Percentiles rank a stretch among this genome's conserved stretches.
phyloP scores from a whole-genome alignment of 2,888 invertebrate species.

The Trisateles emortualis region DNA sequence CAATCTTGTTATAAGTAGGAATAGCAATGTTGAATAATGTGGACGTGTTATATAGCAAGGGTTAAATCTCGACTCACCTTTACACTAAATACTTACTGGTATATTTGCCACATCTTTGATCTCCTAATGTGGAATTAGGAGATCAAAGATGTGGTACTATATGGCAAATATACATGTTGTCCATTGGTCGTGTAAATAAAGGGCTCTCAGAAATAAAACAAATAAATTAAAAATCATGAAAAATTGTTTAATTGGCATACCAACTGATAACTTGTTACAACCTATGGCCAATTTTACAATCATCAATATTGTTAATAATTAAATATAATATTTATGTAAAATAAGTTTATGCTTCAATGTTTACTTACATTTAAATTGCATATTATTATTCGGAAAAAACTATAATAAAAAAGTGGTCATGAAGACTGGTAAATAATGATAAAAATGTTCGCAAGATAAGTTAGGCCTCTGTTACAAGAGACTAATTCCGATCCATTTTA shows the following conservation, averaged over 20 bases:
- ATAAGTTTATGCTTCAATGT: conserved; percentile 86
- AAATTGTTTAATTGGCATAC: conserved; percentile 87
- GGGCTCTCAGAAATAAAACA: conserved; percentile 65
- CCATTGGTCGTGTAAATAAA: neutral
- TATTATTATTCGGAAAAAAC: conserved; percentile 83
- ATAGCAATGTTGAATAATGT: no score
- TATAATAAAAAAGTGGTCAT: conserved; percentile 77
- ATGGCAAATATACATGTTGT: no score
- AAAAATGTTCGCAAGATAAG: conserved; percentile 76
- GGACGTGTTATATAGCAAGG: no score
- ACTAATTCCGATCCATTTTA: conserved; percentile 53
- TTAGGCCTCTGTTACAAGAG: conserved; percentile 58
- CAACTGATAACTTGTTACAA: conserved; percentile 86
- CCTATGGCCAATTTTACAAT: conserved; percentile 87
- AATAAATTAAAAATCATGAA: conserved; percentile 83
- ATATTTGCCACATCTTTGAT: no score
- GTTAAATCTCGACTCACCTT: no score
- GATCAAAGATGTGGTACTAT: no score
- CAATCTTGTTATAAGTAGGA: no score
- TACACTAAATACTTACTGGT: no score
- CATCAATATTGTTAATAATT: conserved; percentile 86
- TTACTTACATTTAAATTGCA: conserved; percentile 86
- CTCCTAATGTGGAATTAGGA: no score
- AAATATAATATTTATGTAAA: conserved; percentile 87
- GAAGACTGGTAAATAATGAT: conserved; percentile 77